Evolutionary conservation across 2,797 vertebrate genomes (phyloP).

Genomic region (Danio tinwini): DNA sequence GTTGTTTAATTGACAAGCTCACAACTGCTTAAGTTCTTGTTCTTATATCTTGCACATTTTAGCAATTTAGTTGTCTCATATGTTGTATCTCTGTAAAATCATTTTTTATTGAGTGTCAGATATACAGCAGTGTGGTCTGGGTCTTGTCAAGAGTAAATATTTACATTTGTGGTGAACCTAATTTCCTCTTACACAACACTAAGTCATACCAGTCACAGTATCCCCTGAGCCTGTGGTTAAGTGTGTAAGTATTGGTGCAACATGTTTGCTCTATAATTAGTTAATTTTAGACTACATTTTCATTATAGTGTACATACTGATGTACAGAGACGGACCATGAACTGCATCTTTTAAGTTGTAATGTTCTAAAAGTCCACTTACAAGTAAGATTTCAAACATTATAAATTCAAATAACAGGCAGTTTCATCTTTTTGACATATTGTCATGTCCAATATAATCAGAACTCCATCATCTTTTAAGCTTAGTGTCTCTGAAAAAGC

Average conservation of each 20-base stretch:
- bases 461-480: too few species aligned
- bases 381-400: too few species aligned
- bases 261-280: slow-evolving; percentile 18
- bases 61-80: neutral
- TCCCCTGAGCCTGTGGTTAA: neutral
- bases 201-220: slow-evolving; percentile 35
- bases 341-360: too few species aligned
- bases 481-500: too few species aligned
- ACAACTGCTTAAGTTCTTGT: neutral
- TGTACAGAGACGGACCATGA: too few species aligned
- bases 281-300: neutral
- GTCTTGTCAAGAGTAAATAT: slow-evolving; percentile 51
- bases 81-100: neutral
- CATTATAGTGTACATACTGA: neutral
- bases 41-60: neutral
- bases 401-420: too few species aligned
- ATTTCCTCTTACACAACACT: slow-evolving; percentile 45
- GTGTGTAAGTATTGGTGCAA: slow-evolving; percentile 25
- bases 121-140: slow-evolving; percentile 2
- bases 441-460: too few species aligned
- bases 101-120: slow-evolving; percentile 8
- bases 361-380: too few species aligned
- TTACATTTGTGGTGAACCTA: slow-evolving; percentile 46
- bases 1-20: slow-evolving; percentile 40
- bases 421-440: too few species aligned